Conservation (phyloP, 2,888 invertebrate species). For the Drosophila limbata region DNA sequence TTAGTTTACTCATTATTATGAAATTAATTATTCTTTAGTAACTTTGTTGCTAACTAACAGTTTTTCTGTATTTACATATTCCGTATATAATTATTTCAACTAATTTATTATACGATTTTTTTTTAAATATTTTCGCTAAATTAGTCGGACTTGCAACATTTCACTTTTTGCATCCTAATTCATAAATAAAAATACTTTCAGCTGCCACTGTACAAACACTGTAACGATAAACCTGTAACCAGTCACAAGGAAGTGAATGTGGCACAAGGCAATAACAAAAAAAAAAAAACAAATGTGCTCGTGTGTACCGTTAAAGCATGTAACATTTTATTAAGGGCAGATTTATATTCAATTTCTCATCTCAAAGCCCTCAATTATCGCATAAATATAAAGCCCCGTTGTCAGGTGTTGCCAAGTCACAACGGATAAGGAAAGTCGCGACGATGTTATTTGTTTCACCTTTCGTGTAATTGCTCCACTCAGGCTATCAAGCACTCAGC, state of each 20-base stretch:
- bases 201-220: conserved; percentile 32
- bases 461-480: conserved; percentile 22
- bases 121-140: conserved; percentile 44
- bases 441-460: conserved; percentile 11
- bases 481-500: conserved; percentile 15
- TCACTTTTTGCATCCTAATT: conserved; percentile 11
- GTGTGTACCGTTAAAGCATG: conserved; percentile 30
- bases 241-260: conserved; percentile 60
- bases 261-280: conserved; percentile 41
- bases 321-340: conserved; percentile 44
- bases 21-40: not conserved
- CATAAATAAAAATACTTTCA: conserved; percentile 20
- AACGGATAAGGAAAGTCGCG: conserved; percentile 2
- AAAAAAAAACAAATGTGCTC: conserved; percentile 19
- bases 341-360: conserved; percentile 24
- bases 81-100: not conserved
- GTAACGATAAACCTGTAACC: conserved; percentile 43
- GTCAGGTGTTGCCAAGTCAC: conserved; percentile 10
- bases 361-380: conserved; percentile 1
- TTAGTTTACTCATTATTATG: not conserved
- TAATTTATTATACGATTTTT: conserved; percentile 10
- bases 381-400: conserved; percentile 1
- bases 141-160: conserved; percentile 44
- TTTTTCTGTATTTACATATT: not conserved
- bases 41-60: not conserved